phyloP scores from a whole-genome alignment of 2,797 vertebrate species.

The Epinephelus coioides region DNA sequence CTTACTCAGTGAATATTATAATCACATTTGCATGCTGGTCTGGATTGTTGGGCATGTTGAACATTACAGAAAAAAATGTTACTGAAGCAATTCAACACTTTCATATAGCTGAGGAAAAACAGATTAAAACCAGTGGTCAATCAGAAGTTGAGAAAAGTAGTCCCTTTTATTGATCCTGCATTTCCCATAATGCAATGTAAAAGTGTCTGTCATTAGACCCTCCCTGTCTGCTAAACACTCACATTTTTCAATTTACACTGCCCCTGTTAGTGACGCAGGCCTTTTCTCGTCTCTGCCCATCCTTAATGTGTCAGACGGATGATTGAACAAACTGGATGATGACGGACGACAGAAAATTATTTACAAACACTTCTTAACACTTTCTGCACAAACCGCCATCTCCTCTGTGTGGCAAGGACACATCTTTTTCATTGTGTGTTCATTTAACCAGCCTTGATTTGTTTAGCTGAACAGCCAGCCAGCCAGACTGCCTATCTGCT shows the following conservation, averaged over 20 bases:
- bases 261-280: not conserved
- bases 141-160: not conserved
- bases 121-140: not conserved
- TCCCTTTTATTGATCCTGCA: not conserved
- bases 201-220: not conserved
- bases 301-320: conserved; percentile 28
- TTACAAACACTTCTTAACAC: conserved; percentile 38
- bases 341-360: conserved; percentile 42
- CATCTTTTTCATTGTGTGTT: conserved; percentile 35
- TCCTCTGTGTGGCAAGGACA: conserved; percentile 36
- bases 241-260: not conserved
- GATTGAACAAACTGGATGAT: conserved; percentile 57
- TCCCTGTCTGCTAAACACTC: not conserved
- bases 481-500: conserved; percentile 68
- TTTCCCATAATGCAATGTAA: not conserved
- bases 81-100: not conserved
- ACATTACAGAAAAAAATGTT: too few relatives aligned
- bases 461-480: conserved; percentile 57
- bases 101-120: not conserved
- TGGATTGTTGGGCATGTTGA: too few relatives aligned
- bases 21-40: too few relatives aligned
- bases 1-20: too few relatives aligned
- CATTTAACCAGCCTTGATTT: conserved; percentile 64
- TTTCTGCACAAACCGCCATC: conserved; percentile 21
- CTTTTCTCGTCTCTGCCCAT: not conserved